phyloP scores from a whole-genome alignment of 2,888 invertebrate species.

The Drosophila maculinotata region DNA sequence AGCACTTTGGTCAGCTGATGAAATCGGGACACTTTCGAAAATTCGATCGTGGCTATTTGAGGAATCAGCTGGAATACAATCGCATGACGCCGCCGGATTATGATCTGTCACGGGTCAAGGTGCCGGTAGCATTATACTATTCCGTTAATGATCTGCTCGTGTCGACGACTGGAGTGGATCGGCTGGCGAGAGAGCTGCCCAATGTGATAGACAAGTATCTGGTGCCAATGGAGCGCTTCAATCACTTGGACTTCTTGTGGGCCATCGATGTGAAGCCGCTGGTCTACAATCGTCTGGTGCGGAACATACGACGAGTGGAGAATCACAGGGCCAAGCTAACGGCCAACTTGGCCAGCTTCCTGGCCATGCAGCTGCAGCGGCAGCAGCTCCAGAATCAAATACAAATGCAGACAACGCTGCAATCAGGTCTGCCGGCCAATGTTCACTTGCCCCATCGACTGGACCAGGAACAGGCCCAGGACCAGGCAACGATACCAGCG shows the following conservation, averaged over 20 bases:
- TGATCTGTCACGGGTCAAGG: conserved; percentile 86
- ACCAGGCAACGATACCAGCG: conserved; percentile 9
- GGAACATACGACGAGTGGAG: conserved; percentile 83
- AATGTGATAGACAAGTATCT: conserved; percentile 87
- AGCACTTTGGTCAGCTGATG: conserved; percentile 85
- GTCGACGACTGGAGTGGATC: conserved; percentile 86
- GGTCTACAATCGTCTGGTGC: conserved; percentile 85
- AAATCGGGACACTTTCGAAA: conserved; percentile 85
- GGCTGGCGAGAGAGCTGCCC: conserved; percentile 86
- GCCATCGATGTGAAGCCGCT: conserved; percentile 86
- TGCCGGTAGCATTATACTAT: conserved; percentile 87
- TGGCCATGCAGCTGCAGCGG: conserved; percentile 73
- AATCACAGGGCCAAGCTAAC: conserved; percentile 80
- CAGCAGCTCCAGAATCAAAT: conserved; percentile 72
- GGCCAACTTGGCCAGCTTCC: conserved; percentile 63
- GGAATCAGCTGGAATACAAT: conserved; percentile 86
- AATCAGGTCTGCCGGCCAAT: conserved; percentile 56
- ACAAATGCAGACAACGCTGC: conserved; percentile 56
- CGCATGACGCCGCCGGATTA: conserved; percentile 86
- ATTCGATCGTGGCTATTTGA: conserved; percentile 84
- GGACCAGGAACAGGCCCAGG: no score
- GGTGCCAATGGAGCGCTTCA: conserved; percentile 86
- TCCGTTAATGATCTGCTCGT: conserved; percentile 89
- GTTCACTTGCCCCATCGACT: conserved; percentile 57
- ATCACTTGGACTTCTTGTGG: conserved; percentile 87